These are phyloP conservation scores for Callipepla californica DNA, from an alignment of 2,113 vertebrate genomes.

Conservation along the genomic window DNA sequence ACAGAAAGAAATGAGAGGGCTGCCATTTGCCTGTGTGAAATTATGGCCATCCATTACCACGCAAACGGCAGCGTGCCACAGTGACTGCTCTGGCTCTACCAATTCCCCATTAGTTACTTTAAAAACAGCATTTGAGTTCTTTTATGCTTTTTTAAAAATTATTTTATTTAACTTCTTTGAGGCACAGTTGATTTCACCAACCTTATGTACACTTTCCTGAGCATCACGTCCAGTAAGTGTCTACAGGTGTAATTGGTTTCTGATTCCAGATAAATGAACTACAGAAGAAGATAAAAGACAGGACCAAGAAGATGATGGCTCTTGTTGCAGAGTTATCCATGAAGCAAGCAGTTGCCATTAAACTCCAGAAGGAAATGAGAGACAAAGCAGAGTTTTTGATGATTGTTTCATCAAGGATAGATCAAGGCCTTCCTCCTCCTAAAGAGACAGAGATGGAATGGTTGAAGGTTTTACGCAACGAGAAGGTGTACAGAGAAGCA, in stretches of 20 bases:
- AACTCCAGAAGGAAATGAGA: conserved; percentile 86
- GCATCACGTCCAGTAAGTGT: neutral
- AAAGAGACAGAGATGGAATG: conserved; percentile 83
- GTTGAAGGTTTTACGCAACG: conserved; percentile 78
- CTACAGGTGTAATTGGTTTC: neutral
- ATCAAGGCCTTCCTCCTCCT: conserved; percentile 84
- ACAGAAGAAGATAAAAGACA: conserved; percentile 80
- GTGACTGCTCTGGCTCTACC: neutral
- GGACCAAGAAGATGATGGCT: conserved; percentile 84
- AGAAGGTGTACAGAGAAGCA: conserved; percentile 76
- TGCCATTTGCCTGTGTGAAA: neutral
- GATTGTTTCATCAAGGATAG: conserved; percentile 78
- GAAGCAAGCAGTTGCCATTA: conserved; percentile 82
- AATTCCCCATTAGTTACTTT: neutral
- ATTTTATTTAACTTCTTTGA: neutral
- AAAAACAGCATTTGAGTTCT: neutral
- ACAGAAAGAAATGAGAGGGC: neutral
- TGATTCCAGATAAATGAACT: conserved; percentile 81
- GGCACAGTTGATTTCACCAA: neutral
- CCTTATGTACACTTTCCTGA: neutral
- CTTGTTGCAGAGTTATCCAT: conserved; percentile 88
- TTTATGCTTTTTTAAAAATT: neutral
- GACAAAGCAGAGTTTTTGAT: conserved; percentile 86
- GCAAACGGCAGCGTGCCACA: neutral
- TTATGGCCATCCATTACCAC: neutral